phyloP scores from a whole-genome alignment of 1,140 invertebrate genomes.

The Penaeus chinensis region DNA sequence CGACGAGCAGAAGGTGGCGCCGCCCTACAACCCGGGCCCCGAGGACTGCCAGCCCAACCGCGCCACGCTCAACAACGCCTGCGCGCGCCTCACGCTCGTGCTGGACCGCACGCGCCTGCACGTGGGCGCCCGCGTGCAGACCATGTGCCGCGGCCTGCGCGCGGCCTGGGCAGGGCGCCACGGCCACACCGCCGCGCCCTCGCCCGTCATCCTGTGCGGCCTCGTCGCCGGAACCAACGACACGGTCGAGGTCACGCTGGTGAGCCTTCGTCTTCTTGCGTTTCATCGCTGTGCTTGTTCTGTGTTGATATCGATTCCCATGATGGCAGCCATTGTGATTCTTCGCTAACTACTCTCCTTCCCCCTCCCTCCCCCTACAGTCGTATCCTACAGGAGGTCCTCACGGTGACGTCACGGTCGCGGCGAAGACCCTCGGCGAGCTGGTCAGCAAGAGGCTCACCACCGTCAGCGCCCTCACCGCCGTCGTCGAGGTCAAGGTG shows the following conservation, averaged over 20 bases:
- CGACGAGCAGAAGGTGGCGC: constrained; percentile 79
- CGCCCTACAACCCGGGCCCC: constrained; percentile 79
- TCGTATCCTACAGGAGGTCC: constrained; percentile 49
- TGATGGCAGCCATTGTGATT: no score
- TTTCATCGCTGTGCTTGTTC: not conserved
- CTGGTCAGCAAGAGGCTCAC: constrained; percentile 70
- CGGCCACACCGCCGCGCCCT: constrained; percentile 68
- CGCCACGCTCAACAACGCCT: constrained; percentile 77
- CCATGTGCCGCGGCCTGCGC: constrained; percentile 77
- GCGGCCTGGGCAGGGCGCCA: constrained; percentile 75
- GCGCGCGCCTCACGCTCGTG: constrained; percentile 80
- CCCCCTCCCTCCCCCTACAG: constrained; percentile 43
- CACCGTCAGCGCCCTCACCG: constrained; percentile 76
- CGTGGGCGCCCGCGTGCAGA: constrained; percentile 79
- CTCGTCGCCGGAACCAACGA: constrained; percentile 82
- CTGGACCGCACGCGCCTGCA: constrained; percentile 74
- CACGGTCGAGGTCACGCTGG: constrained; percentile 87
- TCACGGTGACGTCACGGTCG: constrained; percentile 60
- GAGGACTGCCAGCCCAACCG: constrained; percentile 84
- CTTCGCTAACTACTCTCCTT: not conserved
- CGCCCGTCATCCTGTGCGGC: constrained; percentile 80
- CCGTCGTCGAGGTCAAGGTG: constrained; percentile 83
- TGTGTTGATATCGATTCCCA: no score
- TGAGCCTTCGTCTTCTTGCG: constrained; percentile 68
- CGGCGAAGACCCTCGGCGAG: constrained; percentile 61